Percentiles rank a stretch among this genome's conserved stretches.
Evolutionary conservation across 2,113 vertebrate species (phyloP).

Genomic region (Butorides virescens): DNA sequence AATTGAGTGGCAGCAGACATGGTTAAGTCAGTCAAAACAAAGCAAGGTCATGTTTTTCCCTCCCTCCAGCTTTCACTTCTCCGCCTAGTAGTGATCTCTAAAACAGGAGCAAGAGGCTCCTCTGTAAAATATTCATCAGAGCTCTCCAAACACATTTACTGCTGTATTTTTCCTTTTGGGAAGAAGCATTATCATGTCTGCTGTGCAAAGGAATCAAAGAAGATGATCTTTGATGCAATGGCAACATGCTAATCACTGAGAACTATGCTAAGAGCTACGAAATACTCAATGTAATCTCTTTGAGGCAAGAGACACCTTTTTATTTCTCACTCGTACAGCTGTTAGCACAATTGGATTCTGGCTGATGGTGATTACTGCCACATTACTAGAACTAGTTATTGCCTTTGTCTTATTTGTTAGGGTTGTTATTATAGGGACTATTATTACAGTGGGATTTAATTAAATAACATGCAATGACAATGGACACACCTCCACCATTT

Average conservation of each 20-base stretch:
- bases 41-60: not conserved
- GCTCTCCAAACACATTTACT: not conserved
- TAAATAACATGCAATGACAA: not conserved
- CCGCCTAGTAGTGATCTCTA: not conserved
- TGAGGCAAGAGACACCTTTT: not conserved
- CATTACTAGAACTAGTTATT: not conserved
- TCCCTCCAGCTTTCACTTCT: not conserved
- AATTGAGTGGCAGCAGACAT: not conserved
- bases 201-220: not conserved
- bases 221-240: not conserved
- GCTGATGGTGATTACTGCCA: not conserved
- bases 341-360: not conserved
- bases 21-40: not conserved
- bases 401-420: not conserved
- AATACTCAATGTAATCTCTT: not conserved
- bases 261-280: not conserved
- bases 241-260: not conserved
- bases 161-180: not conserved
- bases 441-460: not conserved
- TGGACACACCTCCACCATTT: not conserved
- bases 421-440: not conserved
- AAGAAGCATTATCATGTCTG: not conserved
- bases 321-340: not conserved
- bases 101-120: not conserved
- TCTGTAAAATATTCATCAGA: not conserved